These are phyloP conservation scores for Sebastes wilsoni DNA, from an alignment of 2,797 vertebrate genomes.

Conservation along the genomic window DNA sequence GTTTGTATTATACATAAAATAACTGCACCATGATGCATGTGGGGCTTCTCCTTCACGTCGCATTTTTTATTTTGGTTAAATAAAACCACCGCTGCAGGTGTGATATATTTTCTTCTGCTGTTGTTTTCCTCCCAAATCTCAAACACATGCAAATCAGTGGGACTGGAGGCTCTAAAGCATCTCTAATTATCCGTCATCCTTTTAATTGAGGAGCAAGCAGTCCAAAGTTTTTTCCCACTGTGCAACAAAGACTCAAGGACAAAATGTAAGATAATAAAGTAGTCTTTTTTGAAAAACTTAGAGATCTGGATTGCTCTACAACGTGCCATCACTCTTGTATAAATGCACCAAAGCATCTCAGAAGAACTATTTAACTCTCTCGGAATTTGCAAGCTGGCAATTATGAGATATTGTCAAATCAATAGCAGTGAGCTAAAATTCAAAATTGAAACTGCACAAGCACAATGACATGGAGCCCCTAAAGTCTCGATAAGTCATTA, in stretches of 20 bases:
- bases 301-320: neutral
- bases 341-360: neutral
- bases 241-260: neutral
- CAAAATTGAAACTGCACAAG: neutral
- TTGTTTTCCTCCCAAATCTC: neutral
- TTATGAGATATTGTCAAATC: neutral
- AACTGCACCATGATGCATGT: neutral
- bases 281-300: neutral
- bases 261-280: neutral
- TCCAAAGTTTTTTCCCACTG: neutral
- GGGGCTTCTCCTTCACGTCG: neutral
- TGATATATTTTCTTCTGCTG: neutral
- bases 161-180: neutral
- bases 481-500: neutral
- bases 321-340: neutral
- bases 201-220: neutral
- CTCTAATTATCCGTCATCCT: constrained; percentile 8
- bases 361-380: neutral
- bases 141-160: constrained; percentile 31
- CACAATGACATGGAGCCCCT: neutral
- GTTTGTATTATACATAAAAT: neutral
- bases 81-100: neutral
- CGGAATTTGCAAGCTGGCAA: neutral
- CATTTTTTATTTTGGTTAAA: constrained; percentile 1
- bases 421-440: neutral